Evolutionary conservation across 2,888 invertebrate genomes (phyloP), one percentile per base, ranked within the genome.

Genomic region (Parnassius apollo): DNA sequence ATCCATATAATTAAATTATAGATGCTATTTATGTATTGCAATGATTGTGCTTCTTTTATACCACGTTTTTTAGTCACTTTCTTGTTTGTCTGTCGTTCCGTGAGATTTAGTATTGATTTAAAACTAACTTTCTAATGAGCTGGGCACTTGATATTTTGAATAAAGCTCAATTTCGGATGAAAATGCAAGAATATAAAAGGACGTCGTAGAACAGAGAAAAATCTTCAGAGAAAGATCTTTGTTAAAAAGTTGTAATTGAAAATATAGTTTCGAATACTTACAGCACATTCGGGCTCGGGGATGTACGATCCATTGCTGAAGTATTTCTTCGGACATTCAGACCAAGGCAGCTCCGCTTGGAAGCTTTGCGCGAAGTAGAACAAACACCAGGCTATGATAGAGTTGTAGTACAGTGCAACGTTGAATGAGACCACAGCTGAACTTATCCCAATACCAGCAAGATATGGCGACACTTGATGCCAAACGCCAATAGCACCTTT

Each of bases 311-410:
- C 96, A 79, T 97, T 97, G 64, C 91, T 89, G 78, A 96, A 96
- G 73, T 96, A 95, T 66, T 94, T 94, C 78, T 96, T 96, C 2
- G 98, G 98, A 83, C 98, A 98, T 66, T 96, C 95, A 0, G 97
- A 93, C 98, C 98, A 98, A 9, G 98, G 98, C 74, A 98, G 85
- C 76, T 97, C 95, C 0, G 96, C 95, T 80, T 97, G 97, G 86
- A 98, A 98, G 84, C 98, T 98, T 93, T 97, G 96, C 71, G 96
- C 95, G 80, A 98, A 96, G 89, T 98, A 98, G 86, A 98, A 98
- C 79, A 98, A 93, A 83, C 98, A 98, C 99, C 99, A 99, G 66
- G 98, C 98, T 72, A 99, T 98, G 75, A 99, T 98, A 65, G 98
- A 98, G 88, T 99, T 99, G 89, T 99, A 99, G 87, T 99, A 99